Percentiles rank a stretch among this genome's conserved stretches.
These are phyloP conservation scores for Microvelia longipes DNA, from an alignment of 1,140 invertebrate genomes.

Conservation along the genomic window DNA sequence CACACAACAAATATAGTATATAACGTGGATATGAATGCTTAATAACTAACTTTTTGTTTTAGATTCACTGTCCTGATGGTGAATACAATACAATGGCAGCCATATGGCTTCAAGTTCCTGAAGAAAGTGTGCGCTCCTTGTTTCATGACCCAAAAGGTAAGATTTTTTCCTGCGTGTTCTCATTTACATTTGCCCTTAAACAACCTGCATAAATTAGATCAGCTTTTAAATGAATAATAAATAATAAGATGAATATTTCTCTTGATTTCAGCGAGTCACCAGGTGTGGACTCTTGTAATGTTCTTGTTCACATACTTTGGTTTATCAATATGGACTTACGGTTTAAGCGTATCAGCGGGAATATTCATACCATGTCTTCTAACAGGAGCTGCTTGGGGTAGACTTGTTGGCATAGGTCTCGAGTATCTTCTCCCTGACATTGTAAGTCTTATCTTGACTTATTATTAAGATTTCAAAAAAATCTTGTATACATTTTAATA, in stretches of 20 bases:
- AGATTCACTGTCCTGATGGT: slow-evolving; percentile 82
- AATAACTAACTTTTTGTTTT: slow-evolving; percentile 27
- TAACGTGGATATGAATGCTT: too few species aligned
- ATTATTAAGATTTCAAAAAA: too few species aligned
- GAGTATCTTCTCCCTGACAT: slow-evolving; percentile 18
- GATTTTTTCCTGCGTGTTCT: too few species aligned
- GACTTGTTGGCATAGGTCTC: slow-evolving; percentile 47
- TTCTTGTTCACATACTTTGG: slow-evolving; percentile 83
- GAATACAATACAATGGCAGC: slow-evolving; percentile 80
- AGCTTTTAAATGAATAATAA: too few species aligned
- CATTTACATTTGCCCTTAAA: too few species aligned
- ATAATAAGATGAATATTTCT: too few species aligned
- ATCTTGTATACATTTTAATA: too few species aligned
- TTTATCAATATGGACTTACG: slow-evolving; percentile 85
- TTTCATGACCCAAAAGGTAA: slow-evolving; percentile 73
- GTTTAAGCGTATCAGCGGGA: slow-evolving; percentile 81
- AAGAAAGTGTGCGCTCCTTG: slow-evolving; percentile 77
- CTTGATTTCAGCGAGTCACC: neutral
- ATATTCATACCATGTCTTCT: slow-evolving; percentile 91
- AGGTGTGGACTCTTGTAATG: slow-evolving; percentile 35
- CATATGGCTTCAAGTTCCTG: slow-evolving; percentile 94
- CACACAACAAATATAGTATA: too few species aligned
- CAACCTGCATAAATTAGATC: too few species aligned
- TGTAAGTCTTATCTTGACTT: slow-evolving; percentile 19
- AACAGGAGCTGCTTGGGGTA: slow-evolving; percentile 92